phyloP scores from a whole-genome alignment of 2,797 vertebrate genomes.

The Dermochelys coriacea region DNA sequence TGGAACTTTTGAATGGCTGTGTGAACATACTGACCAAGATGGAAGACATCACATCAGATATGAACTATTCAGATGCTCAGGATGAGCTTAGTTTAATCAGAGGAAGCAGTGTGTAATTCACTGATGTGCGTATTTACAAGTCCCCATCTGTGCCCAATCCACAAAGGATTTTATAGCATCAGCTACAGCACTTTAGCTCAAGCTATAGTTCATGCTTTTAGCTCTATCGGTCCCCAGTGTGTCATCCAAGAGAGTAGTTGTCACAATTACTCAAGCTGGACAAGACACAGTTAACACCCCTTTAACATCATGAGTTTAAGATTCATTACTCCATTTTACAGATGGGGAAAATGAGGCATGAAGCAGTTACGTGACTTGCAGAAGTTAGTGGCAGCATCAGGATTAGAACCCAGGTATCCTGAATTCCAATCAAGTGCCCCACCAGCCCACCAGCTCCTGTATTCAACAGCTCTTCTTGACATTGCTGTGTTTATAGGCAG shows the following conservation, averaged over 20 bases:
- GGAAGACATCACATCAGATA: background rate
- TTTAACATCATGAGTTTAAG: background rate
- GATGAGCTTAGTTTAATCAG: background rate
- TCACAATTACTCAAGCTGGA: slow-evolving; percentile 32
- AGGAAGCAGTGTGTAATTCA: accelerated
- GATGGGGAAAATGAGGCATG: slow-evolving; percentile 11
- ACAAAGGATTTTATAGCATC: background rate
- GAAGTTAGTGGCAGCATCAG: background rate
- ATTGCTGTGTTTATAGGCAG: background rate
- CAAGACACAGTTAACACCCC: slow-evolving; percentile 31
- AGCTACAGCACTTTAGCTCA: background rate
- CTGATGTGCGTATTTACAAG: accelerated
- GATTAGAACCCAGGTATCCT: background rate
- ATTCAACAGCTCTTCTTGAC: background rate
- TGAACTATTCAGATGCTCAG: background rate
- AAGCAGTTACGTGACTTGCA: background rate
- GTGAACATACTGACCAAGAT: accelerated
- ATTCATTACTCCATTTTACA: background rate
- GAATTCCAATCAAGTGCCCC: background rate
- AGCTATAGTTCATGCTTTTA: background rate
- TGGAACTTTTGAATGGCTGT: background rate
- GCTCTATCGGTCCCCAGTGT: background rate
- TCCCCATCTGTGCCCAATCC: accelerated
- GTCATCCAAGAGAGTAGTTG: slow-evolving; percentile 66
- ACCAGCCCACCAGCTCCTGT: background rate